Base-by-base conservation (phyloP, 2,888 invertebrate species). In the Lasioglossum lativentre region DNA sequence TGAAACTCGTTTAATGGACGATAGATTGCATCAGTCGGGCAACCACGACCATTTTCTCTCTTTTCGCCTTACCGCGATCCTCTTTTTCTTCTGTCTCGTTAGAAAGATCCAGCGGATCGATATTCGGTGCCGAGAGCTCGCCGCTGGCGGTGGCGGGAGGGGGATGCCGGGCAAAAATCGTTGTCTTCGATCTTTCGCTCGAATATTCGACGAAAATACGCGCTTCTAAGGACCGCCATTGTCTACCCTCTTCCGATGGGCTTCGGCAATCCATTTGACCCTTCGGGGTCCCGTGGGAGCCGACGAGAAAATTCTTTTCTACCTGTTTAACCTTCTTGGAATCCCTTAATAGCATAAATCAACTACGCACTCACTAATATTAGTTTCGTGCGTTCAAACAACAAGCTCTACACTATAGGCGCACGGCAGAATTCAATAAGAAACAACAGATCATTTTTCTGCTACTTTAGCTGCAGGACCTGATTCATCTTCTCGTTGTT, bases 1-100 rank as follows among this genome's bases (percentile, higher is more conserved):
- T 92, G 92, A 91, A 90, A 90, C 92, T 89, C 90, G 89, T 93
- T 93, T 93, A 93, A 93, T 92, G 91, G 90, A 90, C 92, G 89
- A 92, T 92, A 92, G 93, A 94, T 93, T 92, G 92, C 92, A 93
- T 92, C 91, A 89, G 90, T 89, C 89, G 90, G 86, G 83, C 88
- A 90, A 87, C 87, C 75, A 75, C 77, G 75, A 77, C 75, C 56
- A 68, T 86, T 85, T 84, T 80, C 84, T 83, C 80, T 77, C 74
- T 70, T 75, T 70, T 83, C 77, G 70, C 75, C 70, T 40, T 5
- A 70, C 47, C 47, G 56, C 56, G 56, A 56, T 56, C 56, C 56
- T 56, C 78, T 68, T 86, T 79, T 40, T 56, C 70, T 75, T 66
- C 56, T 66, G 86, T 81, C 86, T 86, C 86, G 86, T 85, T 86